Evolutionary conservation across 2,888 invertebrate genomes (phyloP), one percentile per base, ranked within the genome.

Genomic region (Drosophila pseudotakahashii): DNA sequence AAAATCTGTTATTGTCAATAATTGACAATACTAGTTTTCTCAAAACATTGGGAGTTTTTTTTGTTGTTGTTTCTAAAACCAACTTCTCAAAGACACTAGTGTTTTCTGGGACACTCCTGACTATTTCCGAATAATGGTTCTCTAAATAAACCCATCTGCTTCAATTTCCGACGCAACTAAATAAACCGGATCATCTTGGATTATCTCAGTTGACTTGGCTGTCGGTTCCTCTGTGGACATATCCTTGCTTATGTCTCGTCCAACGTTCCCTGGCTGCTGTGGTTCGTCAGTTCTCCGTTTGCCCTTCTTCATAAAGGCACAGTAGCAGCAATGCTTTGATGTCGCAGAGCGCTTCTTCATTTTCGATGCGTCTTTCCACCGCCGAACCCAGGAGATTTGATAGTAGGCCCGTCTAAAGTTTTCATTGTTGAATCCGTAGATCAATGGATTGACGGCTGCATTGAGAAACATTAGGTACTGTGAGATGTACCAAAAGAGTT

Each of bases 361-460:
- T 3, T 45, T 72, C 1, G 52, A 34, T 0, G 70, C 53, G 2
- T 60, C 57, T 10, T 54, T 32, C 9, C 70, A 67, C 7, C 67
- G 77, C 7, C 79, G 79, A n/a, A 83, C 78, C 45, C 74, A 84
- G 34, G 90, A 81, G 93, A 97, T 97, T 11, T 92, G 95, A 37
- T 87, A 78, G 91, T 96, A 95, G 13, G 95, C 96, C 54, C 94
- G 93, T 11, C 94, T 92, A 81, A 96, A 95, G 77, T 95, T 94
- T 34, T 94, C 94, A 83, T 96, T 96, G 10, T 94, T 95, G 61
- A 95, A 94, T 3, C 96, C 96, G 77, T 96, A 96, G 67, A 97
- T 95, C 0, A 96, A 90, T 0, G 97, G 96, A 89, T 96, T 96
- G 53, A 96, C 91, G 2, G 96, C 95, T 5, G 95, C 94, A 90